phyloP scores from a whole-genome alignment of 2,113 vertebrate species.

The Petrocephalus microphthalmus region DNA sequence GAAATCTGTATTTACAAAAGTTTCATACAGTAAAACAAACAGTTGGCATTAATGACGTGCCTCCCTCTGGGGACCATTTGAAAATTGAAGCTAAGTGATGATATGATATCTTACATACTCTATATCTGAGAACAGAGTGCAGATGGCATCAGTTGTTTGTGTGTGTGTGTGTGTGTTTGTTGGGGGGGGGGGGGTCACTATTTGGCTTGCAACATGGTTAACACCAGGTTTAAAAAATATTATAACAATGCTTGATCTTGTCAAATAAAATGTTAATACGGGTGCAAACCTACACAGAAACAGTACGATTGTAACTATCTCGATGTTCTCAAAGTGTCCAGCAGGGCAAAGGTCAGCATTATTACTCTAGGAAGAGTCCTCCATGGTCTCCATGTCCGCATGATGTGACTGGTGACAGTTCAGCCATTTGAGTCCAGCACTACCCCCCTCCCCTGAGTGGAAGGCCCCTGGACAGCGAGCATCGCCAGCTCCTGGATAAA shows the following conservation, averaged over 20 bases:
- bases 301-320: slow-evolving; percentile 14
- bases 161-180: background rate
- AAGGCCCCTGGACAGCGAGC: background rate
- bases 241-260: background rate
- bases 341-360: background rate
- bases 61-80: background rate
- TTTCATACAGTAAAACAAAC: slow-evolving; percentile 28
- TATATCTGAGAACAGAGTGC: slow-evolving; percentile 18
- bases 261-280: slow-evolving; percentile 15
- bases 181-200: background rate
- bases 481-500: slow-evolving; percentile 29
- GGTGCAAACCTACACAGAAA: slow-evolving; percentile 27
- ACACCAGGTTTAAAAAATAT: slow-evolving; percentile 12
- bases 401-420: background rate
- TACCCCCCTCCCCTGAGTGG: background rate
- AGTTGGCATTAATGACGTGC: slow-evolving; percentile 16
- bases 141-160: slow-evolving; percentile 13
- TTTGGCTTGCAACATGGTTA: background rate
- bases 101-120: slow-evolving; percentile 20
- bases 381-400: background rate
- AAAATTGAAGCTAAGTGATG: slow-evolving; percentile 27
- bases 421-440: background rate
- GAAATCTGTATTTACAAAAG: slow-evolving; percentile 46
- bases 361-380: background rate
- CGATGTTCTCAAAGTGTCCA: background rate